Conservation (phyloP, 2,888 invertebrate genomes). For the Allygus modestus region DNA sequence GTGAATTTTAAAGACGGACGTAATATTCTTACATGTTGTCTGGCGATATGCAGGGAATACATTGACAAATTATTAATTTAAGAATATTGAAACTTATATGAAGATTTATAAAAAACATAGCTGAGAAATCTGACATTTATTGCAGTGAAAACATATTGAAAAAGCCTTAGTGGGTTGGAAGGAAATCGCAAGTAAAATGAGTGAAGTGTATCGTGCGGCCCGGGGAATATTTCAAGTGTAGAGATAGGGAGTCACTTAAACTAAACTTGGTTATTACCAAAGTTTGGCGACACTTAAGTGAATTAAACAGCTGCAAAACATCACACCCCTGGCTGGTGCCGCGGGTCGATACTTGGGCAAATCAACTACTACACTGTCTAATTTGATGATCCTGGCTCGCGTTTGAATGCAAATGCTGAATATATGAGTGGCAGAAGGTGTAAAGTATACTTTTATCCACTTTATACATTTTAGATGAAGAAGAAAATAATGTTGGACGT, state of each 20-base stretch:
- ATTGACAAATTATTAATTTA: too few species aligned
- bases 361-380: background rate
- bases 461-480: background rate
- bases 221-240: constrained; percentile 20
- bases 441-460: too few species aligned
- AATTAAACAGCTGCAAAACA: constrained; percentile 54
- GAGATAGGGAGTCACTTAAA: constrained; percentile 55
- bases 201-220: background rate
- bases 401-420: too few species aligned
- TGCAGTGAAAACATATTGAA: too few species aligned
- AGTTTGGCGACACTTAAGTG: constrained; percentile 50
- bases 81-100: too few species aligned
- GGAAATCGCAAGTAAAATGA: constrained; percentile 14
- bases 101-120: too few species aligned
- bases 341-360: constrained; percentile 1
- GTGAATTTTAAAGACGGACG: too few species aligned
- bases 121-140: too few species aligned
- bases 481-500: background rate
- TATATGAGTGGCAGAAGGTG: too few species aligned
- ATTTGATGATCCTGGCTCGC: too few species aligned
- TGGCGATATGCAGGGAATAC: too few species aligned
- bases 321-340: constrained; percentile 27
- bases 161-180: background rate
- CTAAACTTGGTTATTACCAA: constrained; percentile 53
- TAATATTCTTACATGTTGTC: too few species aligned